phyloP scores from a whole-genome alignment of 2,797 vertebrate species.

The Chiropotes sagulatus region DNA sequence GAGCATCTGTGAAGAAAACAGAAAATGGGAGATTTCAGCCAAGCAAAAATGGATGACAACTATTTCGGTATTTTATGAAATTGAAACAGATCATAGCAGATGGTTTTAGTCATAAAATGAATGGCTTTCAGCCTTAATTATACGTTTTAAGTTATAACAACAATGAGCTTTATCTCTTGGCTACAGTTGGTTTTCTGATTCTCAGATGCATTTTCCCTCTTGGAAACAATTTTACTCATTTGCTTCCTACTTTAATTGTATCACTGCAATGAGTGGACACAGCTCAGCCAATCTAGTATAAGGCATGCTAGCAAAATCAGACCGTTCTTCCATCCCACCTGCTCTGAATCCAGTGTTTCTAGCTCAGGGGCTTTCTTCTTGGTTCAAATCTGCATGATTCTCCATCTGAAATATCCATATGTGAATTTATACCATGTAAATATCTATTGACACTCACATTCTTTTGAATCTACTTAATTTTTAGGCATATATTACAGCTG shows the following conservation, averaged over 20 bases:
- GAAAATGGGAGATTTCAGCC: neutral
- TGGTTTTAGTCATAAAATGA: slow-evolving; percentile 48
- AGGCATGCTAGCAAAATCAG: neutral
- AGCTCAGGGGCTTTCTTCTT: neutral
- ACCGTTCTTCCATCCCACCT: neutral
- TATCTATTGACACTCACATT: neutral
- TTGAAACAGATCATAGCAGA: slow-evolving; percentile 36
- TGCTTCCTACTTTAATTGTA: neutral
- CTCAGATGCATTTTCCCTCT: neutral
- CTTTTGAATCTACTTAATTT: neutral
- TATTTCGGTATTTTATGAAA: neutral
- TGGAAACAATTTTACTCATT: slow-evolving; percentile 23
- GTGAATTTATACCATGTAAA: neutral
- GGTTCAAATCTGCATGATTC: neutral
- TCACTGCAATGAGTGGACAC: neutral
- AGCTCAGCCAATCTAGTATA: neutral
- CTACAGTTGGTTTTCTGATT: slow-evolving; percentile 56
- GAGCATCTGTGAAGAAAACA: too few relatives aligned
- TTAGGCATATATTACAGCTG: neutral
- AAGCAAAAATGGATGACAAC: neutral
- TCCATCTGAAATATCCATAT: neutral
- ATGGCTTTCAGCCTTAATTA: slow-evolving; percentile 51
- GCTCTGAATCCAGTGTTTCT: neutral
- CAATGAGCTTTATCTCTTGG: slow-evolving; percentile 60
- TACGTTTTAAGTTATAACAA: slow-evolving; percentile 22